Base-by-base conservation (phyloP, 2,113 vertebrate genomes). In the Podocnemis expansa region DNA sequence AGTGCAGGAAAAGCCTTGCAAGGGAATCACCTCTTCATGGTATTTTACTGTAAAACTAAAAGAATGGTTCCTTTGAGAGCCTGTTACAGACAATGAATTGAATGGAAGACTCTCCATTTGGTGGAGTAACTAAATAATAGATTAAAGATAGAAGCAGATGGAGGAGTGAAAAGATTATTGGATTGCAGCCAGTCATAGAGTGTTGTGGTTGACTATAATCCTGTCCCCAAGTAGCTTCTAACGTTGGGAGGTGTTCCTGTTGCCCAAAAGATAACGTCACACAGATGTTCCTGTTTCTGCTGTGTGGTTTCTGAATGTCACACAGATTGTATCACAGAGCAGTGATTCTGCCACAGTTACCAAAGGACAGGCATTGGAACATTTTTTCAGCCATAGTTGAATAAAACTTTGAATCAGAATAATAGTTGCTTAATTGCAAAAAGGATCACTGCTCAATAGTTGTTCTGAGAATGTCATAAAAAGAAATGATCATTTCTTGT, bases 111-210 rank as follows among this genome's bases (percentile, higher is more conserved):
- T 91, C 80, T 85, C 51, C 51, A 8, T 63, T 41, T 21, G 78
- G 63, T 41, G 84, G 80, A 93, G 93, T 76, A 95, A 56, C 84
- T 55, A 81, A 92, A 82, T 76, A 51, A 70, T 67, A 67, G 63
- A 67, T 67, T 22, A 38, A 85, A 93, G 70, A 95, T 55, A 78
- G 87, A 97, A 97, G 95, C 94, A 96, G 95, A 97, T 95, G 96
- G 93, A 94, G 87, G 88, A 80, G 80, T 96, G 97, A 95, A 96
- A 95, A 90, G 96, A 94, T 92, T 76, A 73, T 95, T 97, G 97
- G 95, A 94, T 52, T 43, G 5, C 43, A 95, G 93, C 88, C 94
- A 95, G 84, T 47, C 82, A 8, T 92, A 96, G 84, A 47, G 29
- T 87, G 84, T 88, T 96, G 93, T 75, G 92, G 52, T 85, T 95